Conservation (phyloP, 2,113 vertebrate genomes). For the Poeciliopsis prolifica region DNA sequence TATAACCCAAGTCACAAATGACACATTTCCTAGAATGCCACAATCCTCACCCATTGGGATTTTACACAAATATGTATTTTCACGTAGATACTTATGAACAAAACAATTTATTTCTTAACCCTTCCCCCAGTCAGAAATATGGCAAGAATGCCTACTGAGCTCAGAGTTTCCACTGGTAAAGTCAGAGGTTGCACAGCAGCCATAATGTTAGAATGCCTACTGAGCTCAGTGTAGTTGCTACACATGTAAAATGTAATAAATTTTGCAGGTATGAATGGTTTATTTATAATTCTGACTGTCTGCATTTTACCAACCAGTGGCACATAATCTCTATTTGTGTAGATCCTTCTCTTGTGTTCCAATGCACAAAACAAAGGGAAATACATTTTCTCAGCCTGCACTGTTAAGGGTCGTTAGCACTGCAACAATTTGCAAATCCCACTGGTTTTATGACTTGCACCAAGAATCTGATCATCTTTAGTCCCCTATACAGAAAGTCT, state of each 20-base stretch:
- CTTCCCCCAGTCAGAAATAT: not conserved
- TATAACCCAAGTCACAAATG: not conserved
- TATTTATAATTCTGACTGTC: not conserved
- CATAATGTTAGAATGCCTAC: not conserved
- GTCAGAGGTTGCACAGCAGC: not conserved
- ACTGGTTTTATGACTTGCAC: not conserved
- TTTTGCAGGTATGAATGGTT: not conserved
- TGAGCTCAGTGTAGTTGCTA: not conserved
- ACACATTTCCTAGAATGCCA: not conserved
- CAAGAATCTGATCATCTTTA: not conserved
- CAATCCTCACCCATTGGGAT: constrained; percentile 40
- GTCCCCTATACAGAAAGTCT: not conserved
- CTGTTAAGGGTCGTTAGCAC: too few species aligned
- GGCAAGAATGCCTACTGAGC: not conserved
- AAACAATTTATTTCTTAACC: not conserved
- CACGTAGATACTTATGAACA: not conserved
- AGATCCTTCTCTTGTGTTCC: too few species aligned
- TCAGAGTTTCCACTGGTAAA: not conserved
- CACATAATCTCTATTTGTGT: not conserved
- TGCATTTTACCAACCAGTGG: not conserved
- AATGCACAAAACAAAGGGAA: too few species aligned
- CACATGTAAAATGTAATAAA: not conserved
- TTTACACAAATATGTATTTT: constrained; percentile 5
- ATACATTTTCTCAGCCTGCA: too few species aligned
- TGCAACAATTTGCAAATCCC: not conserved